Percentiles rank a stretch among this genome's conserved stretches.
Conservation (phyloP, 1,140 invertebrate species). For the Vollenhovia emeryi region DNA sequence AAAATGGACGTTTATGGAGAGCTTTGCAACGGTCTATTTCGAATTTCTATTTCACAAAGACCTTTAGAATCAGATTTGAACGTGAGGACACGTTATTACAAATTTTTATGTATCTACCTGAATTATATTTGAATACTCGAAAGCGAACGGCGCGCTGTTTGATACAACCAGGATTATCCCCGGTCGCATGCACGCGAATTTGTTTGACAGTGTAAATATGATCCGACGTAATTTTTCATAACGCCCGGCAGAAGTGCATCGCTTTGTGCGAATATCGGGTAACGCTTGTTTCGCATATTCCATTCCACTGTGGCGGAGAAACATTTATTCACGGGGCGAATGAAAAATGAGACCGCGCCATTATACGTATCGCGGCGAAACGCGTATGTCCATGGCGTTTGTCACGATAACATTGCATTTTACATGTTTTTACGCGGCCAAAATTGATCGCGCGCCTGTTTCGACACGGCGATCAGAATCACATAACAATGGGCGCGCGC, state of each 20-base stretch:
- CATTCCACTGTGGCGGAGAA: slow-evolving; percentile 51
- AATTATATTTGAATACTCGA: not conserved
- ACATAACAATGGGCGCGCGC: slow-evolving; percentile 30
- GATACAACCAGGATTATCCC: slow-evolving; percentile 25
- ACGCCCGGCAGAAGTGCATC: slow-evolving; percentile 55
- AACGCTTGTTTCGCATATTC: slow-evolving; percentile 60
- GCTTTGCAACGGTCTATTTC: not conserved
- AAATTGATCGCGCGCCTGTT: slow-evolving; percentile 37
- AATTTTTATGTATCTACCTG: not conserved
- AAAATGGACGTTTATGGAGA: not conserved
- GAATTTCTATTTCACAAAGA: not conserved
- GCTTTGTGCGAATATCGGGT: slow-evolving; percentile 59
- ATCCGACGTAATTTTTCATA: slow-evolving; percentile 59
- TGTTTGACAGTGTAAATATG: slow-evolving; percentile 59
- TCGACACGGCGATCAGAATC: slow-evolving; percentile 47
- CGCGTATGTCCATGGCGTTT: slow-evolving; percentile 30
- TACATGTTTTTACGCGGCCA: slow-evolving; percentile 49
- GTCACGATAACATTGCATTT: slow-evolving; percentile 53
- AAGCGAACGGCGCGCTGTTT: not conserved
- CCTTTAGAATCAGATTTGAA: not conserved
- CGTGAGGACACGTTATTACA: no score
- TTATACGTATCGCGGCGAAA: slow-evolving; percentile 47
- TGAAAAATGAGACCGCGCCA: slow-evolving; percentile 55
- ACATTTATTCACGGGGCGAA: slow-evolving; percentile 53
- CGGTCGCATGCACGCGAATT: slow-evolving; percentile 41